phyloP scores from a whole-genome alignment of 2,888 invertebrate species.

The Diabrotica balteata region DNA sequence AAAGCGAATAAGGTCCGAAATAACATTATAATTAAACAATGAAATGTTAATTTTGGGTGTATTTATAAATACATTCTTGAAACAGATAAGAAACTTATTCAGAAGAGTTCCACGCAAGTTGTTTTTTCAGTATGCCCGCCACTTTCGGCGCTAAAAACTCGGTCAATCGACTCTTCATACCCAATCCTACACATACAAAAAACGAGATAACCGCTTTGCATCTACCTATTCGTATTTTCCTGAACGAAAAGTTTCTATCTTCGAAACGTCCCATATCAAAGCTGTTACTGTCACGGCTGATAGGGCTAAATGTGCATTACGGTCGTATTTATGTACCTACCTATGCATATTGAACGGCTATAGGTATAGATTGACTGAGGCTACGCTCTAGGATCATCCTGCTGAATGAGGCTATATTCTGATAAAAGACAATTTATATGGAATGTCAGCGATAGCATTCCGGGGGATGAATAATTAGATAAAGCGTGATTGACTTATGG shows the following conservation, averaged over 20 bases:
- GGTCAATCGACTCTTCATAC: background rate
- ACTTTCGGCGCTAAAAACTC: too few relatives aligned
- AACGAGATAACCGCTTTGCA: constrained; percentile 14
- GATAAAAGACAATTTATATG: constrained; percentile 14
- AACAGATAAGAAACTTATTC: too few relatives aligned
- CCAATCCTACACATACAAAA: constrained; percentile 3
- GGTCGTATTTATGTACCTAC: constrained; percentile 25
- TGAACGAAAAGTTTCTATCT: constrained; percentile 22
- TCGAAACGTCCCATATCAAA: constrained; percentile 16
- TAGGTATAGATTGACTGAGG: constrained; percentile 23
- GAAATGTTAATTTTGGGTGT: too few relatives aligned
- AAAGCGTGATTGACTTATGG: too few relatives aligned
- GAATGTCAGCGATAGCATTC: constrained; percentile 2
- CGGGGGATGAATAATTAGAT: background rate
- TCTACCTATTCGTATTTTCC: constrained; percentile 17
- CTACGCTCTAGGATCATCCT: constrained; percentile 9
- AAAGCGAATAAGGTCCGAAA: too few relatives aligned
- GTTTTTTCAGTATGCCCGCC: too few relatives aligned
- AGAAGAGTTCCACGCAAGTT: too few relatives aligned
- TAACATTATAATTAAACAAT: too few relatives aligned
- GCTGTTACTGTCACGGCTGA: constrained; percentile 23
- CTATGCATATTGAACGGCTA: constrained; percentile 26
- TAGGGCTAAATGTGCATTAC: constrained; percentile 25
- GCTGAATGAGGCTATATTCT: constrained; percentile 6
- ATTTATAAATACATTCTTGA: too few relatives aligned